A percentile compares a stretch with the other conserved stretches of the same genome.
Conservation (phyloP, 2,113 vertebrate genomes). For the Triplophysa siluroides region DNA sequence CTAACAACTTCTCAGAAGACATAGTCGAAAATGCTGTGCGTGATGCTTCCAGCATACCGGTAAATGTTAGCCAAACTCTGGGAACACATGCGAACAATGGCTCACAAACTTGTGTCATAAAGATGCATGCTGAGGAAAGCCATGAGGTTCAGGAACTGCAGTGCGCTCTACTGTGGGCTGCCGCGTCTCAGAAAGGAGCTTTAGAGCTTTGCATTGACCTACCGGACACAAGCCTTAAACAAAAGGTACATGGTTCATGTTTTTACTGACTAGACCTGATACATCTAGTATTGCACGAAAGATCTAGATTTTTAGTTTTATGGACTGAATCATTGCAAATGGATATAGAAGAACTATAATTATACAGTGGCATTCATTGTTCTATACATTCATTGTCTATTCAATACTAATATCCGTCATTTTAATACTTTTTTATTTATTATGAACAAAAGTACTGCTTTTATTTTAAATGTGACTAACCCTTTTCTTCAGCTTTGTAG, state of each 20-base stretch:
- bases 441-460: not conserved
- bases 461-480: not conserved
- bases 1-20: constrained; percentile 38
- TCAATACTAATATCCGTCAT: not conserved
- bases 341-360: not conserved
- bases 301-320: not conserved
- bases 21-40: constrained; percentile 35
- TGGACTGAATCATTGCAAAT: not conserved
- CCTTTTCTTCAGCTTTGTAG: constrained; percentile 48
- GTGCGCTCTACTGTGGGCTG: constrained; percentile 56
- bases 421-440: not conserved
- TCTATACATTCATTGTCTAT: too few species aligned
- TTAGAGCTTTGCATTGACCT: constrained; percentile 32
- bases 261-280: not conserved
- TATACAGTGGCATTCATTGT: not conserved
- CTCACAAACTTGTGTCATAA: not conserved
- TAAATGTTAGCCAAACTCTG: constrained; percentile 21
- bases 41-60: constrained; percentile 19
- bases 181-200: constrained; percentile 44
- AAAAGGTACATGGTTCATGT: constrained; percentile 47
- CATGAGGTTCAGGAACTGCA: constrained; percentile 45
- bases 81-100: not conserved
- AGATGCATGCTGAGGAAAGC: constrained; percentile 22
- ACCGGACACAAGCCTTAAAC: constrained; percentile 38
- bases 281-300: too few species aligned